Conservation (phyloP, 1,140 invertebrate species). For the Kradibia gibbosae region DNA sequence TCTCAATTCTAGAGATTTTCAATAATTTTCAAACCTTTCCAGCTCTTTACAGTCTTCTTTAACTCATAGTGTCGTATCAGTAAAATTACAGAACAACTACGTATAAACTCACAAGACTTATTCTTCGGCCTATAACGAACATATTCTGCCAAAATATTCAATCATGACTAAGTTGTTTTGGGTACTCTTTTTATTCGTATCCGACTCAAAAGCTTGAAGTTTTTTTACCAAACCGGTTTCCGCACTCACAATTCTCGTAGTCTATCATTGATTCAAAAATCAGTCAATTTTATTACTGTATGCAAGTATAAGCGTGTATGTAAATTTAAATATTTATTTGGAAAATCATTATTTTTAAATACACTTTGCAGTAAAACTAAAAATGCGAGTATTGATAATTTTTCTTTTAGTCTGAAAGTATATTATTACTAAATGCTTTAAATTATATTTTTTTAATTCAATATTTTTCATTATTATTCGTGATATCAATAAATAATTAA, state of each 20-base stretch:
- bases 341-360: not conserved
- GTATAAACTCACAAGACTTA: not conserved
- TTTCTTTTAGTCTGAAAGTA: too few relatives aligned
- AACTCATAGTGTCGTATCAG: not conserved
- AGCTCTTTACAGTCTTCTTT: not conserved
- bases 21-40: not conserved
- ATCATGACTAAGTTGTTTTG: conserved; percentile 16
- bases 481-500: too few relatives aligned
- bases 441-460: too few relatives aligned
- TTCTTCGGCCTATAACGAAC: not conserved
- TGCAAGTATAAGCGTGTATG: not conserved
- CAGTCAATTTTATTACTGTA: not conserved
- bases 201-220: not conserved
- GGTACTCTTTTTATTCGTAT: not conserved
- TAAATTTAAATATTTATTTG: not conserved
- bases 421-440: too few relatives aligned
- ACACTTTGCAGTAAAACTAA: too few relatives aligned
- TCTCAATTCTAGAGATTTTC: not conserved
- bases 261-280: not conserved
- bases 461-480: too few relatives aligned
- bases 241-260: not conserved
- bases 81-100: not conserved
- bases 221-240: conserved; percentile 14
- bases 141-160: conserved; percentile 15
- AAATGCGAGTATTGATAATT: too few relatives aligned